These are phyloP conservation scores for Percopsis omiscomaycus DNA, from an alignment of 2,797 vertebrate species.

Conservation along the genomic window DNA sequence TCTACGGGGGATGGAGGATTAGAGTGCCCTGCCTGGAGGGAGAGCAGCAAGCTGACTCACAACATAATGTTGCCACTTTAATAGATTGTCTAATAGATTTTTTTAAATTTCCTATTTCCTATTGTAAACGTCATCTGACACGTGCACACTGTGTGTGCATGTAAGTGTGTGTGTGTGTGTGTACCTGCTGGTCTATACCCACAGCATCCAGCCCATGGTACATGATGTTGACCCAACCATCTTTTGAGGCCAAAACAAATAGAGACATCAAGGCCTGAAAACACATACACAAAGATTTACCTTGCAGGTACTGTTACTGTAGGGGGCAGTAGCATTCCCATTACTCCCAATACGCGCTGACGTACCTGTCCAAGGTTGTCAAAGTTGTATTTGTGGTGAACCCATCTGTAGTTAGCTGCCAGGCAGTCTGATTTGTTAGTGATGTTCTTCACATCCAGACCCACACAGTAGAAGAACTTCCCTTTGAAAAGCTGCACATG, in stretches of 20 bases:
- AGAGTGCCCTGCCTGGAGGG: conserved; percentile 37
- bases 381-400: conserved; percentile 98
- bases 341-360: background rate
- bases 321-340: too few species aligned
- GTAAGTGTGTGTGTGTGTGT: conserved; percentile 8
- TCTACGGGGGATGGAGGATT: conserved; percentile 37
- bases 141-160: background rate
- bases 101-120: too few species aligned
- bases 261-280: conserved; percentile 93
- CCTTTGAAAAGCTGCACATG: conserved; percentile 92
- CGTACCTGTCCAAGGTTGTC: conserved; percentile 96
- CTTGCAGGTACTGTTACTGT: background rate
- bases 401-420: conserved; percentile 90
- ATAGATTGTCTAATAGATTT: conserved; percentile 1
- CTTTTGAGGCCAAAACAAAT: conserved; percentile 96
- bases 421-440: conserved; percentile 94
- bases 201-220: conserved; percentile 96
- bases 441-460: conserved; percentile 91
- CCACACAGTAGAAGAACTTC: conserved; percentile 96
- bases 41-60: background rate
- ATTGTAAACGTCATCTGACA: conserved; percentile 9
- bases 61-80: background rate
- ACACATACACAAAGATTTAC: background rate
- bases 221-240: conserved; percentile 99
- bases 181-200: conserved; percentile 95